A percentile compares a stretch with the other conserved stretches of the same genome.
These are phyloP conservation scores for Coracopsis vasa DNA, from an alignment of 2,113 vertebrate species.

Conservation along the genomic window DNA sequence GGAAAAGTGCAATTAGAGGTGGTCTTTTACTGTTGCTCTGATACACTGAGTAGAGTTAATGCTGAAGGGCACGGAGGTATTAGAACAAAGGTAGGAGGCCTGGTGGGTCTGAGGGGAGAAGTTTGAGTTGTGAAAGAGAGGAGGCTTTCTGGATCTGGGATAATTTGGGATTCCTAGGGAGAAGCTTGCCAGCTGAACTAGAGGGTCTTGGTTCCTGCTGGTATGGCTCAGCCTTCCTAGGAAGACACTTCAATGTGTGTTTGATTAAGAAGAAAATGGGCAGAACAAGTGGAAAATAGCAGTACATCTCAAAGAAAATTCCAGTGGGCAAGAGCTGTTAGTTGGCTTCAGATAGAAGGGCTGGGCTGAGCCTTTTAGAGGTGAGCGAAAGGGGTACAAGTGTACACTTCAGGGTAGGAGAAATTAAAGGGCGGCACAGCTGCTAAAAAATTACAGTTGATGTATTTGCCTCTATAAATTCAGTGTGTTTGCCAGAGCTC, in stretches of 20 bases:
- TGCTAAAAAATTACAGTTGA: constrained; percentile 28
- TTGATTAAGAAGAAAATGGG: constrained; percentile 32
- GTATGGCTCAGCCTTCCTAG: background rate
- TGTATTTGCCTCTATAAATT: constrained; percentile 34
- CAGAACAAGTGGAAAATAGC: constrained; percentile 49
- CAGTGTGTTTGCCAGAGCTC: constrained; percentile 16
- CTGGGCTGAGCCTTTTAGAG: background rate
- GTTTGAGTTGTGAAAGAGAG: background rate
- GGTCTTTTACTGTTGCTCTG: background rate
- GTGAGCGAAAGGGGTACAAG: background rate
- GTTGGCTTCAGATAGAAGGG: background rate
- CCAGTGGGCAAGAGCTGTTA: constrained; percentile 21
- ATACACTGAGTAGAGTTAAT: background rate
- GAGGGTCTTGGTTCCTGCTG: background rate
- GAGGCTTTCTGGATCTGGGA: background rate
- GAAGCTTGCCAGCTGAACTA: background rate
- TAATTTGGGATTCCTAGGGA: background rate
- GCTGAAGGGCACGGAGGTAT: background rate
- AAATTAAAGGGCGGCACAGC: constrained; percentile 19
- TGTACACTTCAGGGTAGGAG: background rate
- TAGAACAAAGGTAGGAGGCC: background rate
- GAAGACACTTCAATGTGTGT: constrained; percentile 24
- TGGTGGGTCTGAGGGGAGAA: background rate
- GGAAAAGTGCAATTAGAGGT: background rate
- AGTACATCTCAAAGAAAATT: constrained; percentile 13